Conservation (phyloP, 2,797 vertebrate genomes). For the Chanos chanos region DNA sequence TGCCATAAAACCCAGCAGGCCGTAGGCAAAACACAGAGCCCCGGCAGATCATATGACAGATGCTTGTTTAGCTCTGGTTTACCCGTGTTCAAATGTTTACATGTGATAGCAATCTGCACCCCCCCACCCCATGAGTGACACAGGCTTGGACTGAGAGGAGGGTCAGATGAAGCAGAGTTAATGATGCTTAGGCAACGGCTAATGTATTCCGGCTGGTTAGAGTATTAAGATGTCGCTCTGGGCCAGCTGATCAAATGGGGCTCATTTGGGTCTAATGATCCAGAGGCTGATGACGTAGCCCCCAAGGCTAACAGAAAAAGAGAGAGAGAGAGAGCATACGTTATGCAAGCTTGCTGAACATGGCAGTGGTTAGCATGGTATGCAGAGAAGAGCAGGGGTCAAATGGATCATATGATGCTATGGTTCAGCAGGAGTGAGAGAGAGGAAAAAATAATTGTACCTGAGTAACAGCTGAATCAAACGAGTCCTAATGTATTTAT, state of each 20-base stretch:
- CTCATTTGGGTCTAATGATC: constrained; percentile 38
- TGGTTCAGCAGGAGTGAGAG: too few species aligned
- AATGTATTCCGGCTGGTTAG: constrained; percentile 35
- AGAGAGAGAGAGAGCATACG: too few species aligned
- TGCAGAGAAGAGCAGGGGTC: too few species aligned
- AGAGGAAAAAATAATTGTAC: too few species aligned
- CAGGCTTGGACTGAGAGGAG: constrained; percentile 12
- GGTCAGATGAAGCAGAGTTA: constrained; percentile 38
- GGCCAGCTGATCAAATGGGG: constrained; percentile 25
- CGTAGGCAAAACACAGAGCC: not conserved
- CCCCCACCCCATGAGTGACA: constrained; percentile 21
- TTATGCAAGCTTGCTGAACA: too few species aligned
- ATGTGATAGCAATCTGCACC: constrained; percentile 44
- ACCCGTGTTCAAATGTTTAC: constrained; percentile 51
- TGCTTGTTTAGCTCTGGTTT: constrained; percentile 45
- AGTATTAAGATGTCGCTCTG: constrained; percentile 38
- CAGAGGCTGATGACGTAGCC: constrained; percentile 11
- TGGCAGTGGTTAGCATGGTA: too few species aligned
- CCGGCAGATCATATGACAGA: constrained; percentile 32
- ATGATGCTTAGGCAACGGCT: constrained; percentile 37
- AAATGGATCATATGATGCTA: too few species aligned
- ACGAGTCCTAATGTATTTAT: too few species aligned
- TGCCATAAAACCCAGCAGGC: constrained; percentile 1
- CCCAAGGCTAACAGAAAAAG: too few species aligned
- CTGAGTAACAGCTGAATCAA: too few species aligned